Percentiles rank a stretch among this genome's conserved stretches.
These are phyloP conservation scores for Mormyrus hasselquistii DNA, from an alignment of 2,797 vertebrate genomes.

Conservation along the genomic window DNA sequence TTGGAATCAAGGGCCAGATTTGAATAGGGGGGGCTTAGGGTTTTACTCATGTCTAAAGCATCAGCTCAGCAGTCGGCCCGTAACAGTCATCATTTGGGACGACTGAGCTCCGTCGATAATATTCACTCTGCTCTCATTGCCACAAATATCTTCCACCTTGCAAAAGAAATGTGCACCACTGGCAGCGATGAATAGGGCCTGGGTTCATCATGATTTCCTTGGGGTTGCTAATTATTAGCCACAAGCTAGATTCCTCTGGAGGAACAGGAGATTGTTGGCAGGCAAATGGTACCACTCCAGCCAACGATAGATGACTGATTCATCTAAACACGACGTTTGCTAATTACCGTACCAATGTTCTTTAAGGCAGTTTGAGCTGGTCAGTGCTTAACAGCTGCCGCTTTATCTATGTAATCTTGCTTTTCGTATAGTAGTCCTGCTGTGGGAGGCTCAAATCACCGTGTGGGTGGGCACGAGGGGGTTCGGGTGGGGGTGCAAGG, in stretches of 20 bases:
- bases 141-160: neutral
- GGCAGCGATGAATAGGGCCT: neutral
- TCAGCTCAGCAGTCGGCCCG: neutral
- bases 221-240: conserved; percentile 29
- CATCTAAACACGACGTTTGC: conserved; percentile 5
- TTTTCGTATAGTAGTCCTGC: neutral
- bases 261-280: conserved; percentile 7
- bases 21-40: neutral
- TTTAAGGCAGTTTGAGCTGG: neutral
- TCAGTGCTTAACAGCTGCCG: conserved; percentile 27
- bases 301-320: conserved; percentile 9
- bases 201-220: conserved; percentile 28
- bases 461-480: conserved; percentile 2
- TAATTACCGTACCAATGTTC: conserved; percentile 25
- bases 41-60: neutral
- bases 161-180: neutral
- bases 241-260: conserved; percentile 7
- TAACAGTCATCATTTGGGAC: neutral
- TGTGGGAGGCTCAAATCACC: neutral
- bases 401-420: neutral
- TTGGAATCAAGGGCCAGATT: too few species aligned
- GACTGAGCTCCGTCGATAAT: neutral
- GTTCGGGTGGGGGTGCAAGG: conserved; percentile 2
- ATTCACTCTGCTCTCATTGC: neutral
- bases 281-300: conserved; percentile 11